Evolutionary conservation across 2,113 vertebrate species (phyloP), one percentile per base, ranked within the genome.

Genomic region (Corydoras sp.): DNA sequence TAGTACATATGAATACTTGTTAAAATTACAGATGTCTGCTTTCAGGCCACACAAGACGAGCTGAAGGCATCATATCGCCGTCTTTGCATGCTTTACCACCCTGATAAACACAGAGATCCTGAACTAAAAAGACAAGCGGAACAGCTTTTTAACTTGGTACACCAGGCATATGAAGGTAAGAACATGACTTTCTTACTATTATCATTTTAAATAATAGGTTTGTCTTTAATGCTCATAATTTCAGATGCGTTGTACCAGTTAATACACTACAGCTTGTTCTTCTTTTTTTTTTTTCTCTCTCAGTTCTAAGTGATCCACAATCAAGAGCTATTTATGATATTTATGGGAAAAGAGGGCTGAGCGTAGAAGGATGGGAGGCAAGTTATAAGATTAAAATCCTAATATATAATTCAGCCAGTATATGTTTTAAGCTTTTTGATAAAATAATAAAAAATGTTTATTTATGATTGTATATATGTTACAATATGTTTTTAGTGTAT

Each of bases 361-460:
- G 98, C 12, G 95, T 99, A 82, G 96, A 99, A 83, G 97, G 96
- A 85, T 99, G 97, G 97, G 97, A 99, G 93, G 96, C 98, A 88
- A 93, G 92, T 84, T 50, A 24, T 24, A 3, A 51, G 31, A 50
- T 35, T 15, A 58, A 1, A 4, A 9, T 56, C 18, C 18, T 24
- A 24, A 24, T 24, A 24, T 24, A 24, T 24, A 24, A 24, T 24
- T 24, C 18, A 24, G 18, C 18, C 18, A 24, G 18, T 62, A 2
- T 43, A 4, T 48, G 9, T 15, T 9, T n/a, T n/a, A 43, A 24
- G 18, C 18, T 24, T 24, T 24, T 24, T 24, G 18, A 24, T 24
- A 24, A 24, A 24, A 24, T 24, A 24, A 24, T 24, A 24, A 24
- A 24, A 24, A 24, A 24, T 24, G 18, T 24, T 24, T 24, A 2